A percentile compares a stretch with the other conserved stretches of the same genome.
These are phyloP conservation scores for Pseudolaguvia tuberculata DNA, from an alignment of 2,113 vertebrate genomes.

Conservation along the genomic window DNA sequence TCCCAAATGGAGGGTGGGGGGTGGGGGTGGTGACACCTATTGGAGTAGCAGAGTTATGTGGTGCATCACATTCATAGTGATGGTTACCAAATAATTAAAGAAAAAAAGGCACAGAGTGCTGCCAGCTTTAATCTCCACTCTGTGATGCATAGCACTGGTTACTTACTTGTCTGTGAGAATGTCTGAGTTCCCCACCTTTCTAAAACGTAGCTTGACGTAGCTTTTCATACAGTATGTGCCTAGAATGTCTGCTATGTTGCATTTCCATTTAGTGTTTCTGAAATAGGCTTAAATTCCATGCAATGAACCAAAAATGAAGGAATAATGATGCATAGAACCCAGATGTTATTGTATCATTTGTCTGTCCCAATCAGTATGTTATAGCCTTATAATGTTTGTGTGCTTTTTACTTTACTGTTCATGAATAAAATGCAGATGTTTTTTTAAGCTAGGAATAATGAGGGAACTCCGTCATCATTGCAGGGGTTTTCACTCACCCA, in stretches of 20 bases:
- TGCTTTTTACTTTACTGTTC: background rate
- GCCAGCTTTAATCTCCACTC: background rate
- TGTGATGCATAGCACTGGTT: background rate
- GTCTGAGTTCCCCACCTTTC: background rate
- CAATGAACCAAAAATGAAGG: background rate
- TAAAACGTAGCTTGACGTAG: background rate
- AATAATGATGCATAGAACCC: background rate
- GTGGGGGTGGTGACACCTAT: too few species aligned
- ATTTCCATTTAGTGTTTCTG: background rate
- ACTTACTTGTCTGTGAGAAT: background rate
- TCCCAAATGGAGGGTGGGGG: too few species aligned
- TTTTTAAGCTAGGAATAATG: background rate
- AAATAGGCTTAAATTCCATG: background rate
- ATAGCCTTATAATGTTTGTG: background rate
- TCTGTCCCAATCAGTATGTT: background rate
- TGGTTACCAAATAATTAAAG: background rate
- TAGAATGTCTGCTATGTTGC: background rate
- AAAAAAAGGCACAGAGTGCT: background rate
- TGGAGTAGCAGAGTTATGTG: too few species aligned
- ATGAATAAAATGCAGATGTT: background rate
- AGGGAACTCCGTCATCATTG: conserved; percentile 27
- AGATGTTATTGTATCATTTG: background rate
- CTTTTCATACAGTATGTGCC: background rate
- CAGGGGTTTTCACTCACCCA: conserved; percentile 36
- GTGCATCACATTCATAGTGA: too few species aligned